Base-by-base conservation (phyloP, 1,140 invertebrate species). In the Rhynchophorus ferrugineus region DNA sequence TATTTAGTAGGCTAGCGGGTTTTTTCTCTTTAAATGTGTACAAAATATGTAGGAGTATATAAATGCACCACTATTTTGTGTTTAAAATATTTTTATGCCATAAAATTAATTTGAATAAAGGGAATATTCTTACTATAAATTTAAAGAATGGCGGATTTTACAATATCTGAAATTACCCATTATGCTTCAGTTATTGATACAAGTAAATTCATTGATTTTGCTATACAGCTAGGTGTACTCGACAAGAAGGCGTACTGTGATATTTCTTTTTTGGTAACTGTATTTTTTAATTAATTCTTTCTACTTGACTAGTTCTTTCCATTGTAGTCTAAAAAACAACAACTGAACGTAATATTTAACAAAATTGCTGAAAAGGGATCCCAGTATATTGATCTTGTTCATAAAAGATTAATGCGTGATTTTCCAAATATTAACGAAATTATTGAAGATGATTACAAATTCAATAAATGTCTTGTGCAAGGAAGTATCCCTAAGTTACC, bases 401-500 rank as follows among this genome's bases (percentile, higher is more conserved):
- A 46, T 5, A 24, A 45, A 8, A 46, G 46, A 18, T 44, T 53
- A 17, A 42, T 33, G 9, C 16, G 29, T 7, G 39, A 20, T n/a
- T 38, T 44, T 29, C 50, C 50, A 22, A 9, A 53, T 8, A 18
- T 44, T 19, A 35, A 45, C 17, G 44, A 46, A 17, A 18, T 21
- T 38, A 18, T 21, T 11, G 35, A 46, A 20, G 33, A 53, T 24
- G 44, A 53, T 24, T 29, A 35, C 19, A 37, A 35, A 39, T 46
- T 37, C 29, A 20, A 37, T 6, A 38, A 36, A 24, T 38, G 35
- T 18, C 21, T 21, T 41, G 44, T 45, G n/a, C n/a, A 34, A 38
- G 57, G 52, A 17, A 46, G 53, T 16, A 51, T 58, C 41, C 57
- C 57, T 0, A 44, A 55, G 38, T 55, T 58, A 38, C 54, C 57